A percentile compares a stretch with the other conserved stretches of the same genome.
Conservation (phyloP, 2,113 vertebrate species). For the Takifugu bimaculatus region DNA sequence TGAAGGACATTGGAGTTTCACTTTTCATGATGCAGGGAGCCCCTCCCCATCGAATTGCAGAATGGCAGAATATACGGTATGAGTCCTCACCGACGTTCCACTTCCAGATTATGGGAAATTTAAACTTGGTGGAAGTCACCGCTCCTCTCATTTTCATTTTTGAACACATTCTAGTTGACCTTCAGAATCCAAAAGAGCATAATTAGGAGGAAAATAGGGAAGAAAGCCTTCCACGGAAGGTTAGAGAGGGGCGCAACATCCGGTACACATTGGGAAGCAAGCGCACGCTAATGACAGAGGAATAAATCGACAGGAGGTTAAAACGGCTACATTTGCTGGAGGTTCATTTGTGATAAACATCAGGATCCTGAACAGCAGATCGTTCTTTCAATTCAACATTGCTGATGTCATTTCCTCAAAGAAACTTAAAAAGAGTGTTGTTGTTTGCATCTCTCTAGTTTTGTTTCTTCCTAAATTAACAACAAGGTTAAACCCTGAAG, state of each 20-base stretch:
- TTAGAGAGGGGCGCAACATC: neutral
- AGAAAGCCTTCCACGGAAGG: neutral
- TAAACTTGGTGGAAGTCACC: neutral
- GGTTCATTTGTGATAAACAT: slow-evolving; percentile 15
- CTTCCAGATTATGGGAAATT: neutral
- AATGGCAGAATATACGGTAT: no score
- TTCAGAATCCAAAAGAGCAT: slow-evolving; percentile 6
- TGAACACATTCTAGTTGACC: neutral
- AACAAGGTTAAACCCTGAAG: no score
- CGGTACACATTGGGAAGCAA: neutral
- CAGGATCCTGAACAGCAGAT: slow-evolving; percentile 2
- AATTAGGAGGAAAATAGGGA: slow-evolving; percentile 8
- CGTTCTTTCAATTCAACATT: neutral
- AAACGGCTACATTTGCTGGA: slow-evolving; percentile 5
- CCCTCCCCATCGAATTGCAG: no score
- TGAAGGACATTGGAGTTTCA: no score
- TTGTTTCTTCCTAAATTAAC: no score
- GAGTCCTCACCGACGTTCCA: no score
- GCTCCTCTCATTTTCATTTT: neutral
- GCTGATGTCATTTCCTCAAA: neutral
- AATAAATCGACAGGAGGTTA: slow-evolving; percentile 12
- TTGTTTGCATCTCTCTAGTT: neutral
- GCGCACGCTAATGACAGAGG: slow-evolving; percentile 12
- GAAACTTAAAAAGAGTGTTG: neutral
- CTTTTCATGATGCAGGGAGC: no score